Percentiles rank a stretch among this genome's conserved stretches.
Evolutionary conservation across 2,888 invertebrate species (phyloP).

Genomic region (Drosophila melanosoma): DNA sequence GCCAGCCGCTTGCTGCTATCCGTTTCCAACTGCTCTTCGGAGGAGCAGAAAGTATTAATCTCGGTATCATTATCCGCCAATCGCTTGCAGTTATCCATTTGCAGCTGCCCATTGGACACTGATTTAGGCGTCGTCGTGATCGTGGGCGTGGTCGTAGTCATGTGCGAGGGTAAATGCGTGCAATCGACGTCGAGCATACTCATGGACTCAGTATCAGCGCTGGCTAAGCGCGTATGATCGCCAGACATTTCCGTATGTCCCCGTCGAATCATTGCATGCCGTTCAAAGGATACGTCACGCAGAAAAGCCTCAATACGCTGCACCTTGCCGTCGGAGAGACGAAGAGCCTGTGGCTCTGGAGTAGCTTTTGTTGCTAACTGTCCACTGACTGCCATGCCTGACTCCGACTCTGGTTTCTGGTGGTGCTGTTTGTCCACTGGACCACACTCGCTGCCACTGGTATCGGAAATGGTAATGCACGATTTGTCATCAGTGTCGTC

Average conservation of each 20-base stretch:
- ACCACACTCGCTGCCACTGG: constrained; percentile 49
- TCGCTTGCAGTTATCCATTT: constrained; percentile 33
- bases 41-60: constrained; percentile 42
- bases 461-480: constrained; percentile 69
- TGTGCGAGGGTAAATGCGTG: constrained; percentile 16
- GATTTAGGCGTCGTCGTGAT: not conserved
- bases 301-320: constrained; percentile 81
- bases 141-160: not conserved
- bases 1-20: constrained; percentile 50
- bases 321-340: constrained; percentile 59
- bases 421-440: constrained; percentile 28
- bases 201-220: constrained; percentile 80
- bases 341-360: constrained; percentile 17
- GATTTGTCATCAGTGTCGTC: constrained; percentile 28
- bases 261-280: constrained; percentile 48
- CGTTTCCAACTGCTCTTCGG: constrained; percentile 9
- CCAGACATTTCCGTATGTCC: constrained; percentile 13
- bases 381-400: constrained; percentile 55
- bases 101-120: not conserved
- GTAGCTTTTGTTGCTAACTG: not conserved
- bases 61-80: constrained; percentile 57
- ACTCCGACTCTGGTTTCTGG: constrained; percentile 14
- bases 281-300: constrained; percentile 79
- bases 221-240: constrained; percentile 51
- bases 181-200: constrained; percentile 45